Base-by-base conservation (phyloP, 2,797 vertebrate genomes). In the Brotula barbata region DNA sequence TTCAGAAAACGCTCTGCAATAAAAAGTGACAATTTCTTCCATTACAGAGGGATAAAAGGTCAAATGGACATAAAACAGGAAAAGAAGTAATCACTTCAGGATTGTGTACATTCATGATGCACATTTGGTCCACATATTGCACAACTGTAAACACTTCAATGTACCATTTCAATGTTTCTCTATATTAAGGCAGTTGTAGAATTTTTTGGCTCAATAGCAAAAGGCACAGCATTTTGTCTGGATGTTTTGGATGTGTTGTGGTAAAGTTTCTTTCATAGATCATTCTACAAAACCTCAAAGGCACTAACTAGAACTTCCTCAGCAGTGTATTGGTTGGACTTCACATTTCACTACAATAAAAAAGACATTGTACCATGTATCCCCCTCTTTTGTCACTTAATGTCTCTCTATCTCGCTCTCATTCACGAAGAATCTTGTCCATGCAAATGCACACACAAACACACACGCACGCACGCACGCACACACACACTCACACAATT, bases 101-200 rank as follows among this genome's bases (percentile, higher is more conserved):
- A 79, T 42, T 58, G 47, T 74, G 78, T 82, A 86, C 84, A 87
- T 87, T 83, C 71, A 78, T 69, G 83, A 81, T 80, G 67, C 71
- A 81, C 64, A 62, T 79, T 82, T 82, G 77, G 79, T 80, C 58
- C 71, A 48, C 47, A 41, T 91, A 93, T 90, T 92, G 92, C 90
- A 92, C 91, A 86, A 75, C 46, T 83, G 81, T 87, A 88, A 87
- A 85, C 78, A 82, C 76, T 87, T 88, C 75, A 84, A 59, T 75
- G 55, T 58, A 82, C 73, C 63, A 76, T 76, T 68, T 81, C 45
- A 75, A 68, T 73, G 75, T 51, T 75, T 65, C 69, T 55, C 71
- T 33, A 6, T 61, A 36, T 43, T 56, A 56, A 58, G 47, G 21
- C 14, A 56, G 16, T 42, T 52, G 33, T 45, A 48, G 19, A 62